Conservation (phyloP, 2,113 vertebrate genomes). For the Gymnarchus niloticus region DNA sequence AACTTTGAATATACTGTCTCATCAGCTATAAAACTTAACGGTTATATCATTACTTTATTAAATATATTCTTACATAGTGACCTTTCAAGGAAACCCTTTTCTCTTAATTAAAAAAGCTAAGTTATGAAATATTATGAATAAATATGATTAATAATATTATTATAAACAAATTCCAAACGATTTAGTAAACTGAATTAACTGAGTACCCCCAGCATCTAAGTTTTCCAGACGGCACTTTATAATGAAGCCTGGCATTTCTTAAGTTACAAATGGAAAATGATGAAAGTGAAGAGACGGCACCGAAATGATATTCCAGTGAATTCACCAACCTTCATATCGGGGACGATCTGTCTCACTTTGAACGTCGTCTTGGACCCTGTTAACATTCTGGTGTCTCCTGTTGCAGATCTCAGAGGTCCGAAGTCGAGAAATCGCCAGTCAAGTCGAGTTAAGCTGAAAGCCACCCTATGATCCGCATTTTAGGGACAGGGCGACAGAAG, state of each 20-base stretch:
- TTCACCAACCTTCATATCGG: slow-evolving; percentile 63
- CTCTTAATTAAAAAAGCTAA: too few species aligned
- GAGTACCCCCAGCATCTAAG: neutral
- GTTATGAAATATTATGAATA: too few species aligned
- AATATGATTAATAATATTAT: too few species aligned
- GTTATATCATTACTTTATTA: too few species aligned
- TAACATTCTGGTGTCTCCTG: slow-evolving; percentile 53
- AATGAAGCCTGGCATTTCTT: neutral
- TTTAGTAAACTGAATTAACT: neutral
- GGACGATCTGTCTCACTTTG: slow-evolving; percentile 68
- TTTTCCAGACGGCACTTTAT: neutral
- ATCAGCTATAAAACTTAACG: too few species aligned
- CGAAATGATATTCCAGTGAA: neutral
- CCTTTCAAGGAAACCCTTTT: too few species aligned
- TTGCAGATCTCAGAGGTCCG: neutral
- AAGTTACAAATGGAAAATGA: neutral
- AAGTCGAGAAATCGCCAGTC: neutral
- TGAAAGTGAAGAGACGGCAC: neutral
- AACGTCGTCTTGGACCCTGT: slow-evolving; percentile 70
- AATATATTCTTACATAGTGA: too few species aligned
- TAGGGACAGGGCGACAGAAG: neutral
- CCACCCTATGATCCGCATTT: neutral
- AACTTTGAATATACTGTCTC: too few species aligned
- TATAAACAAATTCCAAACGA: neutral
- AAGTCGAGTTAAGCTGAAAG: neutral